These are phyloP conservation scores for Drosophila santomea DNA, from an alignment of 1,140 invertebrate genomes.

Conservation along the genomic window DNA sequence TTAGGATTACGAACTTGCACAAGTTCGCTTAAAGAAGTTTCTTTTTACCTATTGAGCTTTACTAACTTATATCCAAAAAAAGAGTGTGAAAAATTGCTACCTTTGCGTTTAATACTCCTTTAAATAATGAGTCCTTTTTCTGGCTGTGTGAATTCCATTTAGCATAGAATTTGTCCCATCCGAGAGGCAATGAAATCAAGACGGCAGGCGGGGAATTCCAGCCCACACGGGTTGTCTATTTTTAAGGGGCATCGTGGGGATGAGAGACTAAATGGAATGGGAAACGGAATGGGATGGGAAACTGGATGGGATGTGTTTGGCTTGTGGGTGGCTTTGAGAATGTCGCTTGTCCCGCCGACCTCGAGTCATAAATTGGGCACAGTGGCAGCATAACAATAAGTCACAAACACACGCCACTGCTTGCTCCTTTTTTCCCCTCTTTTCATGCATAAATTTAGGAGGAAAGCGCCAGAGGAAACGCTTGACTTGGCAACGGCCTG, in stretches of 20 bases:
- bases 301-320: background rate
- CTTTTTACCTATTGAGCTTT: no score
- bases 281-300: background rate
- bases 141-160: conserved; percentile 39
- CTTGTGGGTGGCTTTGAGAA: conserved; percentile 25
- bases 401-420: conserved; percentile 51
- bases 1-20: no score
- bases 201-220: conserved; percentile 8
- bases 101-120: no score
- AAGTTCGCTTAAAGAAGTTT: no score
- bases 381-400: conserved; percentile 83
- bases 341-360: conserved; percentile 55
- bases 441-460: conserved; percentile 54
- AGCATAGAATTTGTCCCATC: conserved; percentile 36
- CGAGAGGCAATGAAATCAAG: conserved; percentile 6
- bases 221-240: conserved; percentile 48
- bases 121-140: conserved; percentile 1
- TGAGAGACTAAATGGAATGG: background rate
- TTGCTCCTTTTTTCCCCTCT: background rate
- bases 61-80: no score
- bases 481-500: conserved; percentile 45
- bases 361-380: conserved; percentile 80
- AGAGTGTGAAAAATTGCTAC: no score
- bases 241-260: conserved; percentile 49
- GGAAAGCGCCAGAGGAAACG: conserved; percentile 31